Evolutionary conservation across 2,888 invertebrate genomes (phyloP), one percentile per base, ranked within the genome.

Genomic region (Neria commutata): DNA sequence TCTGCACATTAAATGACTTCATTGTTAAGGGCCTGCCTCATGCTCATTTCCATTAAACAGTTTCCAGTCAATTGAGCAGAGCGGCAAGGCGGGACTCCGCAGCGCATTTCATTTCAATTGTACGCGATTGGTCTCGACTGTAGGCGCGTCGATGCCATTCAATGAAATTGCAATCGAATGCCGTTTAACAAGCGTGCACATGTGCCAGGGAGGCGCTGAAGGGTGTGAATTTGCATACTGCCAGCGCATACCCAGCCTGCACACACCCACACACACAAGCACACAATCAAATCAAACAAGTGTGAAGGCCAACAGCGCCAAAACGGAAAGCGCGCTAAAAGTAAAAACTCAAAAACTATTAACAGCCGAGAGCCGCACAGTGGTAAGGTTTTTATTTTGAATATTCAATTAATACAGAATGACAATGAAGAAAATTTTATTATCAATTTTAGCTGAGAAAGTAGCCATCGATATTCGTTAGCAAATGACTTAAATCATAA

Each of bases 51-150:
- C 42, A 42, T 42, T 42, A 19, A 21, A 42, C n/a, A n/a, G 21
- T 42, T 42, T 42, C 42, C 42, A 42, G 19, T 42, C 42, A 42
- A 42, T 19, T 42, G 21, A 42, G 42, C 42, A 42, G 14, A 21
- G 42, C 42, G 14, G n/a, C n/a, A n/a, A n/a, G n/a, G n/a, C n/a
- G n/a, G n/a, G n/a, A n/a, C n/a, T n/a, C n/a, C n/a, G n/a, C n/a
- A n/a, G n/a, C n/a, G n/a, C n/a, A n/a, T n/a, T n/a, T n/a, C n/a
- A n/a, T n/a, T 19, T 42, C 6, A 42, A 42, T 6, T 14, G 42
- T 19, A 21, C 21, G 42, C 21, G 42, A 42, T 19, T 19, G 42
- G 14, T 42, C 21, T 5, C 4, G 4, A 42, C 4, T 19, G 37
- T 10, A 3, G n/a, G n/a, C 8, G n/a, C n/a, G 37, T 37, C n/a